Evolutionary conservation across 2,797 vertebrate species (phyloP), one percentile per base, ranked within the genome.

Genomic region (Naso thynnoides): DNA sequence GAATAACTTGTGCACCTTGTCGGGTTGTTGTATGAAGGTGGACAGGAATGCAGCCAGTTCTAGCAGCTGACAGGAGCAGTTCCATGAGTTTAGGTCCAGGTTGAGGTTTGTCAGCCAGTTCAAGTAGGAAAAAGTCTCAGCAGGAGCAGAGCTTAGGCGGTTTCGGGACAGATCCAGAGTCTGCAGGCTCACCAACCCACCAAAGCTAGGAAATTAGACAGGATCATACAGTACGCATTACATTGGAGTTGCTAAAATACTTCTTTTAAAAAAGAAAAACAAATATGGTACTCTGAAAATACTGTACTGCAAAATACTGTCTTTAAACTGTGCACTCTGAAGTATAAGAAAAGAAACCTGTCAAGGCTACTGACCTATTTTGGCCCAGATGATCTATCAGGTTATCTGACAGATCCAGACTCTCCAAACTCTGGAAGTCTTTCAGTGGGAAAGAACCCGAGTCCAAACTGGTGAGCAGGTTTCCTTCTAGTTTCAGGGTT

Each of bases 141-240:
- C 84, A 13, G 90, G 87, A 41, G 89, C 87, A 7, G 82, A 91
- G 10, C 81, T 82, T 70, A 97, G 62, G 15, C 80, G 91, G 79
- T 97, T 97, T 64, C 92, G 87, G 33, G 95, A 96, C 62, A 96
- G 91, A 78, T 96, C 94, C 66, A 96, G 81, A 52, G 85, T 92
- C 52, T 71, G 86, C 31, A 96, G 88, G 19, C 73, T 87, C 47
- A 80, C 79, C 62, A 96, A 72, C 0, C 91, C 85, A 39, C 18
- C 41, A 27, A 96, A 96, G 54, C 90, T 92, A 31, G 42, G 31
- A 73, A 21, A 58, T 2, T 63, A 55, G 0, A 70, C 27, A 44
- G 19, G 0, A 39, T 47, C 47, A 36, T 42, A 21, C 45, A 19
- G 38, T 14, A 57, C 29, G 18, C 23, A 9, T 45, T 5, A 48